These are phyloP conservation scores for Eilema caniola DNA, from an alignment of 2,888 invertebrate species.

Conservation along the genomic window DNA sequence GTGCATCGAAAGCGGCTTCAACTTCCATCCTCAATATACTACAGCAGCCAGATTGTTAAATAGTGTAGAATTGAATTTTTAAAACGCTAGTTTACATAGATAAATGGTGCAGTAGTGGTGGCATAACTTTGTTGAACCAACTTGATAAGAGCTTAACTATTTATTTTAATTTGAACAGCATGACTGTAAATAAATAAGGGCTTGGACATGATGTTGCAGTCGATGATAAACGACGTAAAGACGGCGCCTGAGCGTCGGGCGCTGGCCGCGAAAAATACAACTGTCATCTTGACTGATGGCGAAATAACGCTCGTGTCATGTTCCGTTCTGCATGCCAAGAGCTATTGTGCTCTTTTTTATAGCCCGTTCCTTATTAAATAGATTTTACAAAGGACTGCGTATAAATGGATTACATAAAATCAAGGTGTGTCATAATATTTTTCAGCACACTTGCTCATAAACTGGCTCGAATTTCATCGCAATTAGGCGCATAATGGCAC, in stretches of 20 bases:
- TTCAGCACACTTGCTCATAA: too few species aligned
- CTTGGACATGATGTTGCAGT: slow-evolving; percentile 70
- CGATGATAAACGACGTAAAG: slow-evolving; percentile 82
- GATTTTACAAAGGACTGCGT: too few species aligned
- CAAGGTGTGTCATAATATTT: too few species aligned
- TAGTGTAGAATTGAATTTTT: slow-evolving; percentile 12
- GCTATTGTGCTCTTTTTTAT: slow-evolving; percentile 77
- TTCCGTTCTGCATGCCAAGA: slow-evolving; percentile 78
- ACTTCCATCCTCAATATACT: slow-evolving; percentile 56
- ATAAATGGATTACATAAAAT: too few species aligned
- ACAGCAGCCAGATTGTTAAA: slow-evolving; percentile 56
- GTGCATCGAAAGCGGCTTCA: slow-evolving; percentile 63
- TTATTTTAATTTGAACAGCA: slow-evolving; percentile 51
- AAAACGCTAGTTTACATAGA: not conserved
- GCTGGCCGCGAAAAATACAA: slow-evolving; percentile 84
- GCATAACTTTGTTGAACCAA: not conserved
- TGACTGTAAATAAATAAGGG: slow-evolving; percentile 77
- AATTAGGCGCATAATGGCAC: too few species aligned
- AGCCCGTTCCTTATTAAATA: slow-evolving; percentile 71
- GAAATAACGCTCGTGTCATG: slow-evolving; percentile 83
- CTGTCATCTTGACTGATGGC: slow-evolving; percentile 86
- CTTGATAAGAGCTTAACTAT: not conserved
- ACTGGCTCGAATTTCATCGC: too few species aligned
- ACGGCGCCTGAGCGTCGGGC: slow-evolving; percentile 81
- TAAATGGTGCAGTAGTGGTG: not conserved